phyloP scores from a whole-genome alignment of 2,113 vertebrate species.

The Dipodomys merriami region DNA sequence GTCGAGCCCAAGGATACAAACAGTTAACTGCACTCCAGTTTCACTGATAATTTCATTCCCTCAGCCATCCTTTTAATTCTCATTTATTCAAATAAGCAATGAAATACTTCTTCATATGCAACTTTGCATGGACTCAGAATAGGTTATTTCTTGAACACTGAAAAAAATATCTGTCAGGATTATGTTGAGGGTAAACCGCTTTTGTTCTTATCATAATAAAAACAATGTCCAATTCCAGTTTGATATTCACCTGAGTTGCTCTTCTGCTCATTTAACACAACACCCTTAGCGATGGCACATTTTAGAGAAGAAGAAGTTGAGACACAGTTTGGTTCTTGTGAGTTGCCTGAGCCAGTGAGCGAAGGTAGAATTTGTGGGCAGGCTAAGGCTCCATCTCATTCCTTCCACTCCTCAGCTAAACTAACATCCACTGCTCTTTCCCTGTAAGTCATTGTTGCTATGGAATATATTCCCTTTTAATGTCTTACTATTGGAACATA shows the following conservation, averaged over 20 bases:
- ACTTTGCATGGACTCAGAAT: neutral
- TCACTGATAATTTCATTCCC: neutral
- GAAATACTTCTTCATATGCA: neutral
- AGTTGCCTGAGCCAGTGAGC: neutral
- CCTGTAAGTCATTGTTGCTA: neutral
- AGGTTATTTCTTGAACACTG: neutral
- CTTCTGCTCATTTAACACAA: neutral
- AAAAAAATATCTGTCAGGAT: neutral
- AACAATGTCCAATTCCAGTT: neutral
- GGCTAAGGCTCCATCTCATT: neutral
- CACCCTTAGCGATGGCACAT: neutral
- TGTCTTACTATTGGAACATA: neutral
- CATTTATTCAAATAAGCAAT: constrained; percentile 16
- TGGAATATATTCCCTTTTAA: neutral
- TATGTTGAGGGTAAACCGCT: constrained; percentile 24
- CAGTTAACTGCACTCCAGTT: neutral
- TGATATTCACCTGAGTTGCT: neutral
- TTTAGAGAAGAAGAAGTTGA: neutral
- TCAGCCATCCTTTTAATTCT: neutral
- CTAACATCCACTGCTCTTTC: neutral
- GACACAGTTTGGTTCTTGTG: neutral
- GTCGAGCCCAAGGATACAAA: neutral
- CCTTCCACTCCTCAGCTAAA: neutral
- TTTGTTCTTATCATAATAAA: neutral
- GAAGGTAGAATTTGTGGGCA: neutral